phyloP scores from a whole-genome alignment of 2,888 invertebrate species.

The Acheta domesticus region DNA sequence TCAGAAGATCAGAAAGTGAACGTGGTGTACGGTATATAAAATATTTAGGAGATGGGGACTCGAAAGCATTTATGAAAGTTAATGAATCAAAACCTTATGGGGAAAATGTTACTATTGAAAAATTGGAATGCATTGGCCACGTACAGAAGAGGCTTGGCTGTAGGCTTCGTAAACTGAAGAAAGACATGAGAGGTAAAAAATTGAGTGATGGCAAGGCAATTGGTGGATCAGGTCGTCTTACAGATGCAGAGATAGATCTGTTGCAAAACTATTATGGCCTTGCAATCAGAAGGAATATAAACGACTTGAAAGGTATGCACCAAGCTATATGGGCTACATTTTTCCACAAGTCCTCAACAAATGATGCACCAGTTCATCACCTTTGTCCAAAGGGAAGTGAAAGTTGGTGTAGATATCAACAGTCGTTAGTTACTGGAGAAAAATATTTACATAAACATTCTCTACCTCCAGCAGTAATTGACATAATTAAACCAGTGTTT shows the following conservation, averaged over 20 bases:
- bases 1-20: slow-evolving; percentile 26
- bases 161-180: too few species aligned
- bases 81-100: too few species aligned
- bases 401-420: too few species aligned
- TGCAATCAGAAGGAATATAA: slow-evolving; percentile 32
- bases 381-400: too few species aligned
- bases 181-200: slow-evolving; percentile 29
- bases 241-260: slow-evolving; percentile 27
- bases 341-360: slow-evolving; percentile 34
- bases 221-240: slow-evolving; percentile 25
- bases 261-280: slow-evolving; percentile 34
- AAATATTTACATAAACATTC: too few species aligned
- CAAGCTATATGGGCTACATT: slow-evolving; percentile 35
- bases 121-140: too few species aligned
- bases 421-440: too few species aligned
- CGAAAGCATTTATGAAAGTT: slow-evolving; percentile 27
- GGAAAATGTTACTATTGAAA: too few species aligned
- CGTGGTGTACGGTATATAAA: slow-evolving; percentile 30
- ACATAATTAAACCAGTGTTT: too few species aligned
- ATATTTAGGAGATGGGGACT: slow-evolving; percentile 34
- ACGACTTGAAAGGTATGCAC: slow-evolving; percentile 30
- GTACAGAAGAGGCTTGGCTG: too few species aligned
- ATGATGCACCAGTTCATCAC: too few species aligned
- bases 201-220: slow-evolving; percentile 31
- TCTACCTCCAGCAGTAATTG: too few species aligned